Conservation (phyloP, 2,888 invertebrate species). For the Andrena flavipes region DNA sequence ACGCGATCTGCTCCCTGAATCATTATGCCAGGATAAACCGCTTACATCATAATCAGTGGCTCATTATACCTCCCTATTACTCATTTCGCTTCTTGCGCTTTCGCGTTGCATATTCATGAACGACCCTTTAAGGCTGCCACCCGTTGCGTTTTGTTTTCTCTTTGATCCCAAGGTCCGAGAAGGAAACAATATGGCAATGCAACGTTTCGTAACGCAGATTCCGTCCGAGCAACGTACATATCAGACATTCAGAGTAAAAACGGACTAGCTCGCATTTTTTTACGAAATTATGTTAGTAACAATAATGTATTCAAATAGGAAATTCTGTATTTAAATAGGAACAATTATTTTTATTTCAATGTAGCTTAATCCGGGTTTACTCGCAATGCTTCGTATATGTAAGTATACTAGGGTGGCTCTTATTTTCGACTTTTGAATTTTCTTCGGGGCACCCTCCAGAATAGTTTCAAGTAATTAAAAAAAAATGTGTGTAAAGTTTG, state of each 20-base stretch:
- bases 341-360: too few relatives aligned
- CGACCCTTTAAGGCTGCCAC: constrained; percentile 31
- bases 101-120: constrained; percentile 59
- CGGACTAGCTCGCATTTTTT: too few relatives aligned
- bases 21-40: constrained; percentile 63
- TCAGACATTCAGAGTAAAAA: not conserved
- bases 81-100: constrained; percentile 57
- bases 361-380: too few relatives aligned
- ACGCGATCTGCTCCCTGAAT: constrained; percentile 55
- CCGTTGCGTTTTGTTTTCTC: constrained; percentile 38
- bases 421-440: too few relatives aligned
- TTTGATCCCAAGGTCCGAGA: constrained; percentile 34
- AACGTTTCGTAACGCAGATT: not conserved
- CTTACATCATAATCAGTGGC: constrained; percentile 68
- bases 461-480: too few relatives aligned
- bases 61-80: constrained; percentile 57
- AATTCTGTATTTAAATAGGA: too few relatives aligned
- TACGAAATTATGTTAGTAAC: too few relatives aligned
- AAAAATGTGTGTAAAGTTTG: too few relatives aligned
- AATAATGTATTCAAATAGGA: too few relatives aligned
- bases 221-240: not conserved
- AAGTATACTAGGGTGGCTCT: too few relatives aligned
- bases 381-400: too few relatives aligned
- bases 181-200: not conserved
- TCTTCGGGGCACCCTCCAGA: too few relatives aligned